Evolutionary conservation across 2,797 vertebrate species (phyloP), one percentile per base, ranked within the genome.

Genomic region (Enteromius unitaeniatus): DNA sequence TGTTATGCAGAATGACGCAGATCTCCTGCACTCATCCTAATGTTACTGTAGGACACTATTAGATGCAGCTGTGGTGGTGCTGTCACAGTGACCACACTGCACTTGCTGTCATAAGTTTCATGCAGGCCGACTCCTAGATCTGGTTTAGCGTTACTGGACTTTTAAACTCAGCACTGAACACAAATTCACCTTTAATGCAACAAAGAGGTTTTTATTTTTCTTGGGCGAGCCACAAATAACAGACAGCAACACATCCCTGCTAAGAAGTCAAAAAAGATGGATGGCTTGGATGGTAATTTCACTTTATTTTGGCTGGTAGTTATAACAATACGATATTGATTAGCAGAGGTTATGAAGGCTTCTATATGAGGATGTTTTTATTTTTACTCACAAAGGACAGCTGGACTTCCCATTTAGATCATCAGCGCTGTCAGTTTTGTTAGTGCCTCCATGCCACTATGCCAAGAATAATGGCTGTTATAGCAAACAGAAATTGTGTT

Each of bases 41-140:
- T 68, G 81, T 86, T 79, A 70, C 85, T 77, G 55, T 23, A 53
- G 77, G 84, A 78, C 80, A 82, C 13, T 34, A 68, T 82, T 19
- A 42, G 21, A 21, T 13, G n/a, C 73, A 85, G 79, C 73, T 82
- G 79, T 69, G 51, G 19, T 45, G 9, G 49, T 26, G 34, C 2
- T 19, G 47, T 51, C 69, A 10, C 23, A 51, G 70, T 51, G 70
- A 53, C 26, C 13, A 55, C 62, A 34, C 23, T n/a, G 68, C 42
- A 11, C 37, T 79, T 73, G 28, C 62, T 79, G 42, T 67, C 26
- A 67, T 47, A 19, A 34, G 40, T 13, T 72, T 72, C 2, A 37
- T 64, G 73, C 21, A 37, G 14, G 47, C 1, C 4, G 1, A 55
- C 47, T 51, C 9, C 72, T 76, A 26, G 40, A 55, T 75, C 13